Base-by-base conservation (phyloP, 2,888 invertebrate species). In the Lobophora halterata region DNA sequence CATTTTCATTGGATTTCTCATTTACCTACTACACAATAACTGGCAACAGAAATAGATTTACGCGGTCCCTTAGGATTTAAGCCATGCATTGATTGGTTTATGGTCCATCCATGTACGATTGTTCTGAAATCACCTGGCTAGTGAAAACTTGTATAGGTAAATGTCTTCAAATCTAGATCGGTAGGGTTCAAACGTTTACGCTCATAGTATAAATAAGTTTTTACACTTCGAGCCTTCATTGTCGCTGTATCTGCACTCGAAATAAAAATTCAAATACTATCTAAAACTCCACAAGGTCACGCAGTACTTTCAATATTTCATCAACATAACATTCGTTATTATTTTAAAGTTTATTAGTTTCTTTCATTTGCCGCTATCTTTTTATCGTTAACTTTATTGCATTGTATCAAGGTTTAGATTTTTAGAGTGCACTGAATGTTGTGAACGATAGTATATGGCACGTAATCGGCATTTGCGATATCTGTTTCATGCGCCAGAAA, bases 401-500 rank as follows among this genome's bases (percentile, higher is more conserved):
- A 7, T 44, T 28, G 43, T 8, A 9, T 49, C 70, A 65, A 52
- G 52, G 55, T 46, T 37, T 47, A 55, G 28, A 17, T 37, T 31
- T 38, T 23, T 21, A 12, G 48, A 48, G 40, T 50, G 53, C 43
- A 54, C 25, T 54, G 37, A 36, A 50, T 50, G 38, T 42, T 44
- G 38, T 32, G 32, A 29, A 44, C 37, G 44, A 52, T 49, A 56
- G 58, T 62, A 59, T 56, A 58, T 63, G 43, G 52, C 52, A 44
- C 47, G 49, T 43, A 50, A 51, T 53, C 49, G 61, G 60, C 61
- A 61, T 65, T 55, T 54, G 55, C 48, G 56, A 60, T 63, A 58
- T 63, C 59, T 55, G 58, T 56, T 58, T 44, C 56, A 47, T 46
- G 64, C 71, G 72, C 71, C 72, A 73, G 71, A 52, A 49, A 53